Base-by-base conservation (phyloP, 2,797 vertebrate genomes). In the Avahi laniger region DNA sequence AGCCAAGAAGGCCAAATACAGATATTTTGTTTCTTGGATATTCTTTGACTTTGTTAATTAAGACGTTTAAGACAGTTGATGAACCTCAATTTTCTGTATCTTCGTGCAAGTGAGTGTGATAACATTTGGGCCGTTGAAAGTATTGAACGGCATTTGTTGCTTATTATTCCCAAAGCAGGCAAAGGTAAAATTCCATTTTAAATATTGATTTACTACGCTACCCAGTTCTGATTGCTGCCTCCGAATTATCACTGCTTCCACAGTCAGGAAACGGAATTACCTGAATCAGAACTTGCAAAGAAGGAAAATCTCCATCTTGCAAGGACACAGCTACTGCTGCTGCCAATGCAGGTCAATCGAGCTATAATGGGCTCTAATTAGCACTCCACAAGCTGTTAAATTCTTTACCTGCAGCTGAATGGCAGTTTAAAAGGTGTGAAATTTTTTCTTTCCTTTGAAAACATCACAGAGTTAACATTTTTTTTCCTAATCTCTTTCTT, bases 341-440 rank as follows among this genome's bases (percentile, higher is more conserved):
- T 95, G 95, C 97, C 96, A 97, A 69, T 95, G 91, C 94, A 97
- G 96, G 95, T 98, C 95, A 98, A 98, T 98, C 98, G 97, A 98
- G 98, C 98, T 98, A 96, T 98, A 98, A 98, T 97, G 97, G 98
- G 97, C 95, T 98, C 97, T 97, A 98, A 97, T 94, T 83, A 63
- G 97, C 96, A 97, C 91, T 97, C 92, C 43, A 9, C 96, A 96
- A 95, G 95, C 96, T 97, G 95, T 95, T 98, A 98, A 96, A 98
- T 98, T 98, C 97, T 98, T 98, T 98, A 98, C 98, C 95, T 98
- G 97, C 28, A 61, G 91, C 95, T 97, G 96, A 98, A 97, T 50
- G 93, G 97, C 97, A 98, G 98, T 97, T 97, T 95, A 97, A 97
- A 95, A 95, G 96, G 93, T 97, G 95, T 97, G 98, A 97, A 97